Conservation (phyloP, 1,140 invertebrate species). For the Piezodorus guildinii region DNA sequence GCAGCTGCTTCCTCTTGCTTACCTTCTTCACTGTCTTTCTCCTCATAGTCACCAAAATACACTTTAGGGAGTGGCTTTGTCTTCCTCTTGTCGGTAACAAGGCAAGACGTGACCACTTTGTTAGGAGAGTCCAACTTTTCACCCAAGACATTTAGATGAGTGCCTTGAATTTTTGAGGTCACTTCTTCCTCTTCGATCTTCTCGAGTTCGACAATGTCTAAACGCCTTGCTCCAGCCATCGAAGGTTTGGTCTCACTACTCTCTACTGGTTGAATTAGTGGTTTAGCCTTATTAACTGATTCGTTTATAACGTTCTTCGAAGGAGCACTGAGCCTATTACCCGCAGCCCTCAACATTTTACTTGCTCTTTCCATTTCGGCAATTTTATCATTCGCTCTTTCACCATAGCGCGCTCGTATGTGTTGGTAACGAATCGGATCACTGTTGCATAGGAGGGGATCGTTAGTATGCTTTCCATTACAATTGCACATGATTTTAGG, state of each 20-base stretch:
- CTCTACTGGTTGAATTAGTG: background rate
- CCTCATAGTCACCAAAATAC: background rate
- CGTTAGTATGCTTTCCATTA: constrained; percentile 18
- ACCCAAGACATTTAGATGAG: background rate
- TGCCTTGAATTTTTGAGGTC: background rate
- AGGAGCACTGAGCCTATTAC: background rate
- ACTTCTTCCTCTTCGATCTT: constrained; percentile 11
- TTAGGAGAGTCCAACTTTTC: background rate
- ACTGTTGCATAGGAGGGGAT: constrained; percentile 9
- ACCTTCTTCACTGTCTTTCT: background rate
- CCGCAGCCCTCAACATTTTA: background rate
- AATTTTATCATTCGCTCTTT: background rate
- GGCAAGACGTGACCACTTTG: background rate
- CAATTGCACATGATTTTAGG: constrained; percentile 24
- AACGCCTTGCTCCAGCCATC: background rate
- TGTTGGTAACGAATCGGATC: constrained; percentile 12
- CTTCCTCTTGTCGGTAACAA: constrained; percentile 7
- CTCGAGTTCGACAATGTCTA: constrained; percentile 11
- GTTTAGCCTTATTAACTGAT: constrained; percentile 1
- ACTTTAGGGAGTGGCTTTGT: background rate
- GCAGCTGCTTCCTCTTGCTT: background rate
- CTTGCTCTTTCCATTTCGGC: background rate
- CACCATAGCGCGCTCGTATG: background rate
- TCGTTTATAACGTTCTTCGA: background rate
- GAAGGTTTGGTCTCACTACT: background rate